Conservation (phyloP, 2,888 invertebrate species). For the Heliconius cydno region DNA sequence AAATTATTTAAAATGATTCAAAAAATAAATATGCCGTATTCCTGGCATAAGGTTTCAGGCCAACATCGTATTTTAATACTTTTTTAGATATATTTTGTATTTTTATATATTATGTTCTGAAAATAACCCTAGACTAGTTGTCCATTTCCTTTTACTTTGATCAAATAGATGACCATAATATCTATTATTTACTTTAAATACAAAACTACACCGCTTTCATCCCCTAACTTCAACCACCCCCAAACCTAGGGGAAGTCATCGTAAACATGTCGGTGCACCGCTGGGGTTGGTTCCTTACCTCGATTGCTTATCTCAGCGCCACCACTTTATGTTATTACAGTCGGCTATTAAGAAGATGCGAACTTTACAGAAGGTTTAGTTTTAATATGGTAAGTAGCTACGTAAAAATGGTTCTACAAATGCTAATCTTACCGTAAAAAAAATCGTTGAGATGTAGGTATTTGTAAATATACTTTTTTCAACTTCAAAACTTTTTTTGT, state of each 20-base stretch:
- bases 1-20: no score
- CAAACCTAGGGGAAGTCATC: constrained; percentile 65
- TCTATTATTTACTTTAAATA: not conserved
- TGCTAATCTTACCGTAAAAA: not conserved
- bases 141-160: no score
- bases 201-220: constrained; percentile 35
- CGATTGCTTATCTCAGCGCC: constrained; percentile 65
- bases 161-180: not conserved
- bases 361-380: constrained; percentile 29
- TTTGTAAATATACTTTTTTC: no score
- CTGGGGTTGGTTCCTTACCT: constrained; percentile 58
- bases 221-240: constrained; percentile 53
- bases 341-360: constrained; percentile 28
- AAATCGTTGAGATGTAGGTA: no score
- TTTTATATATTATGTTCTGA: no score
- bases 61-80: no score
- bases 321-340: constrained; percentile 49
- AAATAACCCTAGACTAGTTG: no score
- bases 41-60: no score
- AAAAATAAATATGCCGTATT: no score
- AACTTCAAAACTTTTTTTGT: not conserved
- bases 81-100: no score
- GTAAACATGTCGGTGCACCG: constrained; percentile 76
- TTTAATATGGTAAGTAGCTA: constrained; percentile 38
- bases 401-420: not conserved